Base-by-base conservation (phyloP, 2,888 invertebrate genomes). In the Sylvicola cinctus region DNA sequence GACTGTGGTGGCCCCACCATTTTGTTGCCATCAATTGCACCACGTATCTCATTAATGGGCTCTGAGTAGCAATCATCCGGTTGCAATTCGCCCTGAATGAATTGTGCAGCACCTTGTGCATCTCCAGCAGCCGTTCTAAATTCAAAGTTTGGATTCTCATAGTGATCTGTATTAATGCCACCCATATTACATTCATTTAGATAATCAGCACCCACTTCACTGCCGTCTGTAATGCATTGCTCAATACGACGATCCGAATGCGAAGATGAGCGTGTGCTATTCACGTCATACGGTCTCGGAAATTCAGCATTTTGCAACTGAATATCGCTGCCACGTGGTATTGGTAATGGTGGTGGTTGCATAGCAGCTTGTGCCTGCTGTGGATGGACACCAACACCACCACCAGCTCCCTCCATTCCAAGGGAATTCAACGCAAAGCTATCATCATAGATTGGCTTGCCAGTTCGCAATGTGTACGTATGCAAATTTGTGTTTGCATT, bases 401-500 rank as follows among this genome's bases (percentile, higher is more conserved):
- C 37, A 62, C 52, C 32, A 52, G 63, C 3, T 36, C 48, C 31
- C 12, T 33, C 37, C 34, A 31, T 34, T 2, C 42, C 43, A 29
- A 68, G 47, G 3, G 65, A 62, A 43, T 64, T 66, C 16, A 69
- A 48, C 1, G 68, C 66, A 48, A 64, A 69, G 42, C 65, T 65
- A 44, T 68, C 72, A 49, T 78, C 78, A 48, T 79, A 79, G 31
- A 78, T 74, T 23, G 77, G 73, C 49, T 77, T 78, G 1, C 76
- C 77, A 5, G 76, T 75, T 39, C 78, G 66, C 51, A 78, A 61
- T 2, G 81, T 79, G 49, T 83, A 85, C 31, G 83, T 84, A 44
- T 83, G 73, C 10, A 83, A 68, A 42, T 84, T 83, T 8, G 83
- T 79, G 47, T 84, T 85, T 3, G 83, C 76, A 47, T 76, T 80